Conservation (phyloP, 2,113 vertebrate genomes). For the Procavia capensis region DNA sequence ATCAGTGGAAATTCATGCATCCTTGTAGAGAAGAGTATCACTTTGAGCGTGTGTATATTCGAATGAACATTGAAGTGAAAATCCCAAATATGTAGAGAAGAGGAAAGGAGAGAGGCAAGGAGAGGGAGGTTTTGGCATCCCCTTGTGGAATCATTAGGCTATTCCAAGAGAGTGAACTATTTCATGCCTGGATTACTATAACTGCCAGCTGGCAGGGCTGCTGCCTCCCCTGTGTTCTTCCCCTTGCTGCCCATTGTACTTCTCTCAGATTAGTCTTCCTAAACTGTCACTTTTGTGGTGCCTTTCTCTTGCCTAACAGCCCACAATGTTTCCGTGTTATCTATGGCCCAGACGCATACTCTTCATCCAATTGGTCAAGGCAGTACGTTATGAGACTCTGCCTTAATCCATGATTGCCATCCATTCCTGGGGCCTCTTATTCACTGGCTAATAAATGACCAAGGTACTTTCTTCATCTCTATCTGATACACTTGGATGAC, state of each 20-base stretch:
- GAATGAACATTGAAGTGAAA: background rate
- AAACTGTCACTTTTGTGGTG: background rate
- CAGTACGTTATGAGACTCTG: background rate
- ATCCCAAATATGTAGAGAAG: background rate
- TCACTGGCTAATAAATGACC: background rate
- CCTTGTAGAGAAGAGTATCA: background rate
- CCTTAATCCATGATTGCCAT: too few species aligned
- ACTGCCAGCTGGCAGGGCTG: rapidly evolving
- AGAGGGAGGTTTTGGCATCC: background rate
- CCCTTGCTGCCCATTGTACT: background rate
- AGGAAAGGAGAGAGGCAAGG: background rate
- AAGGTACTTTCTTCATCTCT: background rate
- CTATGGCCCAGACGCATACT: background rate
- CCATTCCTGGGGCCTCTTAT: background rate
- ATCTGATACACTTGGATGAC: background rate
- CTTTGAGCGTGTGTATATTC: background rate
- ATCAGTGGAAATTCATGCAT: background rate
- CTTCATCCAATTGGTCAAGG: background rate
- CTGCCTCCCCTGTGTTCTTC: background rate
- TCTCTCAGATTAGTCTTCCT: background rate
- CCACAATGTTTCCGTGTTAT: background rate
- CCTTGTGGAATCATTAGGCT: background rate
- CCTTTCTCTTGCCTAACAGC: background rate
- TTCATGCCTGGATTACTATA: background rate
- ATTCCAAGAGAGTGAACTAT: background rate